Evolutionary conservation across 35 echinoderm and acorn worm genomes (phyloP), one percentile per base, ranked within the genome.

Genomic region (Ophioderma brevispina): DNA sequence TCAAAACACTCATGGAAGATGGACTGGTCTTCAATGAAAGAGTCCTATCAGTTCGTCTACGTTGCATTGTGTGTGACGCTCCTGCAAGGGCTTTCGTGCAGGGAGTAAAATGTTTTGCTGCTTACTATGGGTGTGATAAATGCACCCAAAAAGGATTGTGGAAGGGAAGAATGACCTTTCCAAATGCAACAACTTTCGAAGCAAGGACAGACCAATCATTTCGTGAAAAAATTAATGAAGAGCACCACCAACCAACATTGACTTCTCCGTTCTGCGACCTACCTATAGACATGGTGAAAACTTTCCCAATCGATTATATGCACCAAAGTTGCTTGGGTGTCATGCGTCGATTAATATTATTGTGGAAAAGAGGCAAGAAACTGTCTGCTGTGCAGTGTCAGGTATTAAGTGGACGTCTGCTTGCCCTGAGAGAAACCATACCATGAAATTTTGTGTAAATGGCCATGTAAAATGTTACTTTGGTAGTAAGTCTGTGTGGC

Each of bases 131-230:
- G 11, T 93, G 92, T 79, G 86, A 93, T 40, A 93, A n/a, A 78
- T 93, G 92, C 81, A 77, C 6, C 31, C 92, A 93, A 37, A 84
- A 31, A 55, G 92, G 92, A 84, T 79, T 75, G 13, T 93, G 86
- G 86, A 89, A 77, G 28, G 92, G 92, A n/a, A 93, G 92, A 70
- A 92, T 92, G 91, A 92, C 92, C 1, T n/a, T 78, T 64, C 92
- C 92, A 28, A 36, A 55, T 37, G 46, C 80, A 1, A 76, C 33
- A 82, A 83, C 76, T 59, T n/a, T 94, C 13, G 35, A 39, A 70
- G n/a, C n/a, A 79, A 84, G 92, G 70, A 94, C 80, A 13, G 76
- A 94, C 42, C 81, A 85, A 17, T n/a, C n/a, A n/a, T 94, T 94
- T 78, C 80, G 92, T 59, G 31, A 35, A 39, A 46, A 94, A 35